Conservation (phyloP, 2,888 invertebrate genomes). For the Amphipoea oculea region DNA sequence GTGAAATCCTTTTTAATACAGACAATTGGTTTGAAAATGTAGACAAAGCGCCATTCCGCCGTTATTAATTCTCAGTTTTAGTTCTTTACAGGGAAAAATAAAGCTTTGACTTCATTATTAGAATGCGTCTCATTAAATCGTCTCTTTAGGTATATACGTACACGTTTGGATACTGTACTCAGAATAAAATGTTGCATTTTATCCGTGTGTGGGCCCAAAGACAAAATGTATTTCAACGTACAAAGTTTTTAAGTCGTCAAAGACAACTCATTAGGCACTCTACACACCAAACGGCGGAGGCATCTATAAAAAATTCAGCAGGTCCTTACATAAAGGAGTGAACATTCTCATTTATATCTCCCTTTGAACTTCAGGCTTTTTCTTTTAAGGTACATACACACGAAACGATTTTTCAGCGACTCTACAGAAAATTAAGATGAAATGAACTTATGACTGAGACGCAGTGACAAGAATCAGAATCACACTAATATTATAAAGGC, state of each 20-base stretch:
- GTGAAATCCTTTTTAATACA: conserved; percentile 78
- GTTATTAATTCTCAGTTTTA: conserved; percentile 76
- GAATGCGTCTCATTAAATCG: conserved; percentile 33
- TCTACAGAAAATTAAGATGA: conserved; percentile 40
- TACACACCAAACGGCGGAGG: conserved; percentile 78
- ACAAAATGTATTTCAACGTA: conserved; percentile 72
- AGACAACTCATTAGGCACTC: conserved; percentile 83
- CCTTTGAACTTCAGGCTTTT: conserved; percentile 82
- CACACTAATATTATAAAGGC: too few relatives aligned
- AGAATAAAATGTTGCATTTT: conserved; percentile 57
- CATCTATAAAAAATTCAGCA: conserved; percentile 81
- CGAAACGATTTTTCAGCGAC: conserved; percentile 65
- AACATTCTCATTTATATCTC: conserved; percentile 78
- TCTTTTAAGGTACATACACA: conserved; percentile 75
- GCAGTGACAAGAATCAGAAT: conserved; percentile 1
- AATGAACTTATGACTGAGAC: conserved; percentile 41
- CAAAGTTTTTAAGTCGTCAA: conserved; percentile 79
- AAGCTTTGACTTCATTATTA: conserved; percentile 37
- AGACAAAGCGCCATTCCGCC: conserved; percentile 74
- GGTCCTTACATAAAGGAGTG: conserved; percentile 75
- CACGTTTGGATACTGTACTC: conserved; percentile 24
- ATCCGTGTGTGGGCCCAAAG: conserved; percentile 64
- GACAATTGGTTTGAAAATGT: conserved; percentile 77
- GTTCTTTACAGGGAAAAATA: conserved; percentile 32
- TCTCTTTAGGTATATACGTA: conserved; percentile 5